Percentiles rank a stretch among this genome's conserved stretches.
Conservation (phyloP, 2,888 invertebrate genomes). For the Drosophila parthenogenetica region DNA sequence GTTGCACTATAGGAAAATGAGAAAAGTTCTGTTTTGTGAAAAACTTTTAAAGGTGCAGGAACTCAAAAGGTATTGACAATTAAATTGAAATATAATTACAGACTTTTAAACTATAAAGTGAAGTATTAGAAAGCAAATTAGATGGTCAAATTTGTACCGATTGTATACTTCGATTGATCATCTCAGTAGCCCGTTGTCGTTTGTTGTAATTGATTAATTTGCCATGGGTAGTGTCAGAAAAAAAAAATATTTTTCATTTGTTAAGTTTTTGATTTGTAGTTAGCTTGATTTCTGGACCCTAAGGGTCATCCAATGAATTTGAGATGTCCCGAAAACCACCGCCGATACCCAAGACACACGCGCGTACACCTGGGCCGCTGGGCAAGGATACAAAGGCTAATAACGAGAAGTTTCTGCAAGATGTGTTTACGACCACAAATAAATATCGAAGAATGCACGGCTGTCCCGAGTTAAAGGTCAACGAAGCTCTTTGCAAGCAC, state of each 20-base stretch:
- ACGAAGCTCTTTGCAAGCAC: slow-evolving; percentile 88
- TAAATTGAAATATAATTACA: background rate
- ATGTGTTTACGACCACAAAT: slow-evolving; percentile 87
- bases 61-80: background rate
- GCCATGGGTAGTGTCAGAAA: background rate
- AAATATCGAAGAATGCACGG: slow-evolving; percentile 89
- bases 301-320: slow-evolving; percentile 6
- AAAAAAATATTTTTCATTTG: slow-evolving; percentile 6
- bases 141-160: background rate
- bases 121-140: background rate
- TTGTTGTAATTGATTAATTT: background rate
- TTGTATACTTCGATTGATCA: background rate
- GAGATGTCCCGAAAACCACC: slow-evolving; percentile 50
- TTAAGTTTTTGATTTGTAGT: slow-evolving; percentile 13
- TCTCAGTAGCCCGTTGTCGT: background rate
- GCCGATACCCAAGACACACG: slow-evolving; percentile 62
- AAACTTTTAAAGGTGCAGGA: background rate
- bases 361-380: slow-evolving; percentile 59
- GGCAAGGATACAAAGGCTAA: slow-evolving; percentile 65
- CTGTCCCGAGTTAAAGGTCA: slow-evolving; percentile 89
- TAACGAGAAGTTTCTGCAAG: slow-evolving; percentile 58
- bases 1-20: background rate
- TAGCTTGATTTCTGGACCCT: slow-evolving; percentile 31
- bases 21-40: slow-evolving; percentile 7
- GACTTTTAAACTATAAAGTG: background rate